A percentile compares a stretch with the other conserved stretches of the same genome.
These are phyloP conservation scores for Hanleya hanleyi DNA, from an alignment of 2,888 invertebrate genomes.

Conservation along the genomic window DNA sequence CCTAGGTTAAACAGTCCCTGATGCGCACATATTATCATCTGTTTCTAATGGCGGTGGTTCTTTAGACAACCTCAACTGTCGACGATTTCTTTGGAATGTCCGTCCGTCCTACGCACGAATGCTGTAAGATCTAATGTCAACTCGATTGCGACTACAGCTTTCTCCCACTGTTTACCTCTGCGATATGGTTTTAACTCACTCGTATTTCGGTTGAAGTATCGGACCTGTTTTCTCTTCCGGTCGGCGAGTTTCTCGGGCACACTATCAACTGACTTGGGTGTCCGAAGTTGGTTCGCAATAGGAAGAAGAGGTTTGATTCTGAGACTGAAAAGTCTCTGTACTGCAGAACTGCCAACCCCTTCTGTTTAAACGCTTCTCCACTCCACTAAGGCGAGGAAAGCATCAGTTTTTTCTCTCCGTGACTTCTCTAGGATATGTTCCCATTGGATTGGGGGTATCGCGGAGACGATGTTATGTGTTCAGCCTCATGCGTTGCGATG, in stretches of 20 bases:
- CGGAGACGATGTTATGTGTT: not conserved
- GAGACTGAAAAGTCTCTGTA: conserved; percentile 4
- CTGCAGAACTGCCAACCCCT: not conserved
- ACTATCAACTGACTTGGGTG: not conserved
- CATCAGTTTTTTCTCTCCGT: not conserved
- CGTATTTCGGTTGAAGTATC: not conserved
- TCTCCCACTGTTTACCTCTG: not conserved
- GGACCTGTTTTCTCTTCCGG: no score
- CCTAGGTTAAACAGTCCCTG: no score
- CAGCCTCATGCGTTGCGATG: not conserved
- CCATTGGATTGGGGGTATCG: not conserved
- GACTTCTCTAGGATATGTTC: not conserved
- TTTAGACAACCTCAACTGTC: no score
- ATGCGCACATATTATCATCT: no score
- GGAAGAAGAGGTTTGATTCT: conserved; percentile 7
- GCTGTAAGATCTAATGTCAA: not conserved
- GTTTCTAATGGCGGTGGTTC: no score
- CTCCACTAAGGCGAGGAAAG: not conserved
- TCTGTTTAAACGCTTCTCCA: not conserved
- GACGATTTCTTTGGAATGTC: no score
- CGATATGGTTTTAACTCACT: not conserved
- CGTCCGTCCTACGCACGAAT: no score
- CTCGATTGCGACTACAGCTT: not conserved
- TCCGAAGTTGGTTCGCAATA: not conserved
- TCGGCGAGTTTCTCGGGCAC: no score